Evolutionary conservation across 2,888 invertebrate species (phyloP), one percentile per base, ranked within the genome.

Genomic region (Aricia artaxerxes): DNA sequence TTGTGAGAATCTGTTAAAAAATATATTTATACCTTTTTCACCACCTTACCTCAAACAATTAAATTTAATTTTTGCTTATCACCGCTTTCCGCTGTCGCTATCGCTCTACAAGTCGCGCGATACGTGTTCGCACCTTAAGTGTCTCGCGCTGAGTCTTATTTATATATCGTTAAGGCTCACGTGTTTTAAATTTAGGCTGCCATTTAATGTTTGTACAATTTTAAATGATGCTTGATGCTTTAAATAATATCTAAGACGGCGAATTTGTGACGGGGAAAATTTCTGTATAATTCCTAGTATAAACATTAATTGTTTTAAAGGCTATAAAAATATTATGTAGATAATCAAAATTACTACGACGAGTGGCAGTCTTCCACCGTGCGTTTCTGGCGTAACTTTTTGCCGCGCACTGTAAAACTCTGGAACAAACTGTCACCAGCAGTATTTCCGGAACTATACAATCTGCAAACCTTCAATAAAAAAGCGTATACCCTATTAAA

Each of bases 91-190:
- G 61, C 57, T n/a, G n/a, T 61, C 61, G 61, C n/a, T 7, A 61
- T n/a, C 64, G 31, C 64, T 64, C 11, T 7, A 31, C 31, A 11
- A 61, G 61, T 61, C 61, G 24, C 64, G 3, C 31, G 0, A 24
- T 9, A 0, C 3, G 11, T 64, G 31, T 24, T 44, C 69, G 72
- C 77, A 79, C 79, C 77, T 11, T 35, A 7, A 79, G 77, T 78
- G 78, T 73, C 53, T 44, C 75, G 49, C 77, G 80, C 75, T 60
- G 79, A 79, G 78, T 79, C 77, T 78, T 81, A 78, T 82, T 80
- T 79, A 69, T 81, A 60, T 79, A 79, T 80, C 79, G 80, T 73
- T 81, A 78, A 79, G 76, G 53, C 35, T 76, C 76, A 69, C 35
- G 53, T 53, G 57, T 76, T 73, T 73, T 73, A 73, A 73, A 76